Conservation (phyloP, 2,888 invertebrate genomes). For the Sclerodermus sp. region DNA sequence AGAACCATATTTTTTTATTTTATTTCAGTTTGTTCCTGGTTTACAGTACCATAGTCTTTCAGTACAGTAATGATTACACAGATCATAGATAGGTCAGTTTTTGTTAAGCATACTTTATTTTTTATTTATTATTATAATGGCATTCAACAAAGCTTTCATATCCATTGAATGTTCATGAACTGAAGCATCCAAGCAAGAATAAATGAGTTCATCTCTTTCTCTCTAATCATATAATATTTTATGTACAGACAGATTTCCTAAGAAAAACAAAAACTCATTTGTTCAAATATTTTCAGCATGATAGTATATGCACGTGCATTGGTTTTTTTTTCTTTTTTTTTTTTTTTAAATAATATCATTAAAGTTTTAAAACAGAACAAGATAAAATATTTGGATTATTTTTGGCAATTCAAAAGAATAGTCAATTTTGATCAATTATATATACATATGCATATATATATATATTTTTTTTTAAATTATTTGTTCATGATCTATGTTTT, state of each 20-base stretch:
- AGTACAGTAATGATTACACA: conserved; percentile 37
- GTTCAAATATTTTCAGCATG: conserved; percentile 28
- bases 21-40: conserved; percentile 47
- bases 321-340: conserved; percentile 2
- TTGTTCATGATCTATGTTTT: no score
- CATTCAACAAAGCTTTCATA: conserved; percentile 17
- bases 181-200: conserved; percentile 14
- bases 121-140: conserved; percentile 20
- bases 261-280: conserved; percentile 26
- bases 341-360: no score
- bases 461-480: conserved; percentile 16
- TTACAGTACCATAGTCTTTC: conserved; percentile 41
- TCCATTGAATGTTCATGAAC: conserved; percentile 15
- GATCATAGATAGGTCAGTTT: conserved; percentile 43
- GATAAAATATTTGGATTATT: no score
- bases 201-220: conserved; percentile 32
- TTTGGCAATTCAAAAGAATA: no score
- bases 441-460: conserved; percentile 27
- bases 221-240: no score
- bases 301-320: conserved; percentile 37
- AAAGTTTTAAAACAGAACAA: no score
- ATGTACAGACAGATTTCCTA: no score
- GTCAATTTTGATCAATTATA: conserved; percentile 19
- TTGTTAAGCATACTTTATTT: conserved; percentile 21
- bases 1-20: conserved; percentile 22